phyloP scores from a whole-genome alignment of 2,888 invertebrate species.

The Minunthozetes semirufus region DNA sequence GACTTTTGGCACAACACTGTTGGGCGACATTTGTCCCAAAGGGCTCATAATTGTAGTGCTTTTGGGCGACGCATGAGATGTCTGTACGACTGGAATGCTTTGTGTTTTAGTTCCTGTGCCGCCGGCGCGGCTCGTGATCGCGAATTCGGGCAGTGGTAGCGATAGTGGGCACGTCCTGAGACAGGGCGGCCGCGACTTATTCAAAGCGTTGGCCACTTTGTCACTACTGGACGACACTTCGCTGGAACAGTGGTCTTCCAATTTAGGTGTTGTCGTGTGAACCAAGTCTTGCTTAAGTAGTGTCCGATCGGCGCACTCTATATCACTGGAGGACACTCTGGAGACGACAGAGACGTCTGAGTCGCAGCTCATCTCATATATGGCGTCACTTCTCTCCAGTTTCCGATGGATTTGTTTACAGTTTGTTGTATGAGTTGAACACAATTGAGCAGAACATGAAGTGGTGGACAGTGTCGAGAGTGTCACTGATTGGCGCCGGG shows the following conservation, averaged over 20 bases:
- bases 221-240: constrained; percentile 37
- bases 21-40: constrained; percentile 37
- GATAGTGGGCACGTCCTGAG: constrained; percentile 29
- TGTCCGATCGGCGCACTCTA: constrained; percentile 14
- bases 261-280: constrained; percentile 32
- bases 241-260: constrained; percentile 34
- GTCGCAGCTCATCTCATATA: constrained; percentile 23
- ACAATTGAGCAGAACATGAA: constrained; percentile 29
- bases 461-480: constrained; percentile 12
- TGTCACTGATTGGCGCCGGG: constrained; percentile 23
- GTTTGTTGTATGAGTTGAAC: constrained; percentile 19
- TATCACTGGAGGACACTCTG: constrained; percentile 32
- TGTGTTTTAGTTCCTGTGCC: background rate
- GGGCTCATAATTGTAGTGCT: constrained; percentile 38
- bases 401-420: constrained; percentile 26
- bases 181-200: background rate
- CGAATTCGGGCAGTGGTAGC: constrained; percentile 80
- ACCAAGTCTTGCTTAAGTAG: constrained; percentile 34
- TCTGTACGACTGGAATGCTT: constrained; percentile 26
- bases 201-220: constrained; percentile 11
- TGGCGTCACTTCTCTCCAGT: constrained; percentile 29
- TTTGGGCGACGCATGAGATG: constrained; percentile 29
- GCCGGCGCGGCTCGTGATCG: constrained; percentile 47
- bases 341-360: background rate
- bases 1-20: constrained; percentile 37